phyloP scores from a whole-genome alignment of 2,888 invertebrate genomes.

The Ormyrus thymus region DNA sequence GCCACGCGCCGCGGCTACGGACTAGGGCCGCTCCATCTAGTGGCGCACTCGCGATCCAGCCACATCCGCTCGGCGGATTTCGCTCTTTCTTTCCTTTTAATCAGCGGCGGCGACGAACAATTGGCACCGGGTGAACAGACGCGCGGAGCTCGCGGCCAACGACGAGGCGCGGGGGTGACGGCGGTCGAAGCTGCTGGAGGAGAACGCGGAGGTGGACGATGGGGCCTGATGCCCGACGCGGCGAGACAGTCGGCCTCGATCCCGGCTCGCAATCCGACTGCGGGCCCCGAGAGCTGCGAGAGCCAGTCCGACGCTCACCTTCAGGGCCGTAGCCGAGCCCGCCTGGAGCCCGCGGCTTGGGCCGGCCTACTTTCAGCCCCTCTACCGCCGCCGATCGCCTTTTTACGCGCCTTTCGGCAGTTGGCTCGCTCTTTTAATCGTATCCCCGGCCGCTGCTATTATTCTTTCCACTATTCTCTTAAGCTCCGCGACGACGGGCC shows the following conservation, averaged over 20 bases:
- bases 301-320: slow-evolving; percentile 11
- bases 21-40: no score
- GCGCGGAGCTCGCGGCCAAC: no score
- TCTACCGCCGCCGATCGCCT: not conserved
- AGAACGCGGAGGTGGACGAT: not conserved
- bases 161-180: not conserved
- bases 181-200: not conserved
- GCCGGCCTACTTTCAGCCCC: slow-evolving; percentile 15
- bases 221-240: not conserved
- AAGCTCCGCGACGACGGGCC: no score
- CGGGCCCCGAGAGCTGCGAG: slow-evolving; percentile 8
- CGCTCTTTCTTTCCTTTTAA: not conserved
- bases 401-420: not conserved
- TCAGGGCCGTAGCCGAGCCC: slow-evolving; percentile 7
- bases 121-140: not conserved
- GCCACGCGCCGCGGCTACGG: no score
- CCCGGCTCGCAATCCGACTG: slow-evolving; percentile 34
- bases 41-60: no score
- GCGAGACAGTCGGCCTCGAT: slow-evolving; percentile 10
- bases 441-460: no score
- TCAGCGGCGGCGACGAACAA: not conserved
- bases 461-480: no score
- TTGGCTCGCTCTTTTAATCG: no score
- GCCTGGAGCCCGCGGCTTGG: not conserved
- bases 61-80: not conserved